phyloP scores from a whole-genome alignment of 2,797 vertebrate species.

The Zenarchopterus dispar region DNA sequence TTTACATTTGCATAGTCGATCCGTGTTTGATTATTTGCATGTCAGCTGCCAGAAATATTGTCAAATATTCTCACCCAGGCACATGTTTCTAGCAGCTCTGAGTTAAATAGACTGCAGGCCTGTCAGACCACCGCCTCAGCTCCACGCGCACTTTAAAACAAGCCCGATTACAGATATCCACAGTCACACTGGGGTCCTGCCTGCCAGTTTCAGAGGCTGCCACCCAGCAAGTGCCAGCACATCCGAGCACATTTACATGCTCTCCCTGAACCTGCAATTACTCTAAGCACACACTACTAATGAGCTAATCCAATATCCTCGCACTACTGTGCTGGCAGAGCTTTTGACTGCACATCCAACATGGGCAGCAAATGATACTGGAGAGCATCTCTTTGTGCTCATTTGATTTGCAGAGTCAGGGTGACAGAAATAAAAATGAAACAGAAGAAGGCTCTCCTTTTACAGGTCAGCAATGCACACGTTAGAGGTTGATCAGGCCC shows the following conservation, averaged over 20 bases:
- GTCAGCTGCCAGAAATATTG: no score
- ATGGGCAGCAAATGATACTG: constrained; percentile 1
- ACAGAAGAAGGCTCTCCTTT: neutral
- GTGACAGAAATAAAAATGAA: constrained; percentile 6
- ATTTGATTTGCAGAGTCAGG: constrained; percentile 16
- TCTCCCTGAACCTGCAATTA: constrained; percentile 22
- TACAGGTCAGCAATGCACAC: neutral
- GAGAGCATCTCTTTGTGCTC: constrained; percentile 64
- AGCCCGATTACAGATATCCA: constrained; percentile 32
- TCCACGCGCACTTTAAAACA: constrained; percentile 16
- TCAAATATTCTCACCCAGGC: no score
- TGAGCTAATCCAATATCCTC: constrained; percentile 19
- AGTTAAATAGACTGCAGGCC: constrained; percentile 29
- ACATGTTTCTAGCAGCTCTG: neutral
- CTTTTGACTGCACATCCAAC: constrained; percentile 50
- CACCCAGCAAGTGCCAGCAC: constrained; percentile 14
- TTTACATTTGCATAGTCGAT: constrained; percentile 5
- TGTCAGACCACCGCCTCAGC: constrained; percentile 48
- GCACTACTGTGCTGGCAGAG: constrained; percentile 14
- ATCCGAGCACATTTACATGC: constrained; percentile 26
- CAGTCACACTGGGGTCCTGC: constrained; percentile 12
- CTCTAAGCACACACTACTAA: constrained; percentile 10
- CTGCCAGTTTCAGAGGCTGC: constrained; percentile 27
- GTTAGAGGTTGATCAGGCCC: neutral
- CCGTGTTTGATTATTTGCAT: no score